Base-by-base conservation (phyloP, 2,797 vertebrate species). In the Oreortyx pictus region DNA sequence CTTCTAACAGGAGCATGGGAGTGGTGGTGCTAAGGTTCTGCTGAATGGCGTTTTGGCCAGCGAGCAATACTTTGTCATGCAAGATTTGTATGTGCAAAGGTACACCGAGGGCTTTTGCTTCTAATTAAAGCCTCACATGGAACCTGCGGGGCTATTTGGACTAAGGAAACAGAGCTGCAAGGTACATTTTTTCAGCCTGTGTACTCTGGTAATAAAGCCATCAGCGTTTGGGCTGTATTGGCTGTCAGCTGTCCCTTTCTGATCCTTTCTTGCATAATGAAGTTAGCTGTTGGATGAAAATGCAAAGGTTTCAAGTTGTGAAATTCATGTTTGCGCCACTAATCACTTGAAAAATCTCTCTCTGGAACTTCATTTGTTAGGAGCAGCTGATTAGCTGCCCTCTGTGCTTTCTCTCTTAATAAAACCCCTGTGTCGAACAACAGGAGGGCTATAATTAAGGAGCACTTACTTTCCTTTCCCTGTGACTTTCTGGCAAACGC, bases 341-440 rank as follows among this genome's bases (percentile, higher is more conserved):
- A 67, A 95, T 94, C 89, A 89, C 77, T 88, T 86, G 80, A 94
- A 91, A 92, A 92, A 88, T 86, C 89, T 71, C 14, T 86, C 89
- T 91, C 49, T 37, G 70, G 56, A 23, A 20, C 31, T 74, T 79
- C 23, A 14, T 67, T 61, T 81, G 35, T 56, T 57, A 47, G 60
- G 80, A 89, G 85, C 84, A 61, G 76, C 85, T 79, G 82, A 91
- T 89, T 86, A 89, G 84, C 67, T 60, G 59, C 79, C 89, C 87
- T 67, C 60, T 71, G 4, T 64, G 77, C 77, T 61, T 81, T 92
- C 83, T 66, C 41, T 61, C 41, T 91, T 75, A 83, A 67, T 86
- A 91, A 95, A 71, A 43, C 60, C 71, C 84, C 90, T 1, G 64
- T 79, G 89, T 35, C 0, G 37, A 89, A 47, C 56, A 81, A 66